These are phyloP conservation scores for Hirtodrosophila duncani DNA, from an alignment of 2,888 invertebrate genomes.

Conservation along the genomic window DNA sequence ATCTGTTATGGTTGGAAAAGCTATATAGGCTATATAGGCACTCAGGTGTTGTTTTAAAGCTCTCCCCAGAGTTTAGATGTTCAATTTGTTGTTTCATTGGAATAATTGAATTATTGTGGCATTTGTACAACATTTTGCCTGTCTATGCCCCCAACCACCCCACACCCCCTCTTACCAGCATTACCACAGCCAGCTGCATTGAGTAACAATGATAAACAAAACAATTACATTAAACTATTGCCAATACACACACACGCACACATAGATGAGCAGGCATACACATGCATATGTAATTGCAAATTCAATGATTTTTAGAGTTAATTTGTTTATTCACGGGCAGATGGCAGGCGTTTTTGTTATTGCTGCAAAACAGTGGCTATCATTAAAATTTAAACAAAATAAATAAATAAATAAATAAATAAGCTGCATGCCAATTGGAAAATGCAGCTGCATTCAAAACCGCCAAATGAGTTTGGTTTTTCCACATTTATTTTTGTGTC, in stretches of 20 bases:
- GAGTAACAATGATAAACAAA: slow-evolving; percentile 41
- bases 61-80: too few relatives aligned
- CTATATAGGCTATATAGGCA: too few relatives aligned
- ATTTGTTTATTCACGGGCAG: slow-evolving; percentile 55
- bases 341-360: background rate
- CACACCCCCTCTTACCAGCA: background rate
- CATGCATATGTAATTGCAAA: slow-evolving; percentile 7
- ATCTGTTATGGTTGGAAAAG: too few relatives aligned
- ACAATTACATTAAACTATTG: slow-evolving; percentile 48
- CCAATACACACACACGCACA: too few relatives aligned
- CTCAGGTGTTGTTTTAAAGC: too few relatives aligned
- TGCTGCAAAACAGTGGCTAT: slow-evolving; percentile 23
- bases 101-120: too few relatives aligned
- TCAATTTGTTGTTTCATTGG: too few relatives aligned
- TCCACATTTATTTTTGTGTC: too few relatives aligned
- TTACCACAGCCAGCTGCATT: slow-evolving; percentile 18
- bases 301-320: slow-evolving; percentile 51
- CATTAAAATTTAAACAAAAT: slow-evolving; percentile 46
- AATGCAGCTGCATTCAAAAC: slow-evolving; percentile 34
- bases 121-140: too few relatives aligned
- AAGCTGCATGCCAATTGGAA: slow-evolving; percentile 37
- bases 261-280: background rate
- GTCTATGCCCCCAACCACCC: too few relatives aligned
- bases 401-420: slow-evolving; percentile 49
- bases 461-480: too few relatives aligned